Evolutionary conservation across 2,797 vertebrate genomes (phyloP).

Genomic region (Cetoscarus ocellatus): DNA sequence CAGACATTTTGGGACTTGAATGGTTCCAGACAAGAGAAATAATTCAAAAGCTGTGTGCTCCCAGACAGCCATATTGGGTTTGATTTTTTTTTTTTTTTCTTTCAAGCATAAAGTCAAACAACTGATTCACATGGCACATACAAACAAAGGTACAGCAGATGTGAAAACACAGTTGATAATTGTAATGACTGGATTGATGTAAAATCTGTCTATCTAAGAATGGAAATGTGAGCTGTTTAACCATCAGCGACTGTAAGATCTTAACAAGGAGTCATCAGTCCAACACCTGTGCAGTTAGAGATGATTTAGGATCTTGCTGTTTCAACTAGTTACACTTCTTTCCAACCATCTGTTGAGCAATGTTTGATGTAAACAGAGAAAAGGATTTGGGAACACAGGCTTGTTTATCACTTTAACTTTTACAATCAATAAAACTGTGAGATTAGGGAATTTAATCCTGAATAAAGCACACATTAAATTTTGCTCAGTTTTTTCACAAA

Average conservation of each 20-base stretch:
- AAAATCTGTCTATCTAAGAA: constrained; percentile 22
- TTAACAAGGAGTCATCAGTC: constrained; percentile 37
- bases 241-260: constrained; percentile 6
- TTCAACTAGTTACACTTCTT: constrained; percentile 6
- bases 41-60: constrained; percentile 30
- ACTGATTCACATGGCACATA: background rate
- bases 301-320: constrained; percentile 8
- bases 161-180: background rate
- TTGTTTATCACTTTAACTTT: background rate
- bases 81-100: constrained; percentile 36
- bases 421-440: too few species aligned
- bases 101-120: constrained; percentile 42
- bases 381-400: background rate
- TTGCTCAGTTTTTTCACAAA: too few species aligned
- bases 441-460: too few species aligned
- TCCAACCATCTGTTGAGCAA: constrained; percentile 23
- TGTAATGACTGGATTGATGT: constrained; percentile 11
- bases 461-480: too few species aligned
- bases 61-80: constrained; percentile 35
- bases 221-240: background rate
- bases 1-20: constrained; percentile 48
- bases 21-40: constrained; percentile 46
- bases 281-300: constrained; percentile 26
- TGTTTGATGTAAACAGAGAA: background rate
- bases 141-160: background rate